Conservation (phyloP, 2,888 invertebrate species). For the Synergus laeviventris region DNA sequence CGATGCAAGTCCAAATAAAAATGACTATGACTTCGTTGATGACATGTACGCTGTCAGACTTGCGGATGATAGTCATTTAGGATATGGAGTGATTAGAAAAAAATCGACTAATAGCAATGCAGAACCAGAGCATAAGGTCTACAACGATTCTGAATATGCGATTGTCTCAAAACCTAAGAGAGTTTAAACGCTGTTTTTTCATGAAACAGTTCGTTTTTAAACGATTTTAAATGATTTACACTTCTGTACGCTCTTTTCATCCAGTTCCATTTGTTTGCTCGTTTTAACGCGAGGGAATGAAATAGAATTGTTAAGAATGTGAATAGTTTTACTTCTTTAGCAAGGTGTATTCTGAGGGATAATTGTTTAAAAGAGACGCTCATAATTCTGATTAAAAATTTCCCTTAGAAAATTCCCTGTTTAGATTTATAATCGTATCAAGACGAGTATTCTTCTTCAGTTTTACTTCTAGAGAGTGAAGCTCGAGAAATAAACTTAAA, state of each 20-base stretch:
- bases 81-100: slow-evolving; percentile 88
- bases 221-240: not conserved
- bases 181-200: slow-evolving; percentile 78
- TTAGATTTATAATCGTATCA: not conserved
- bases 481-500: slow-evolving; percentile 21
- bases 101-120: slow-evolving; percentile 65
- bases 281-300: not conserved
- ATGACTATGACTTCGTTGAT: slow-evolving; percentile 87
- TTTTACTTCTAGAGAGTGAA: not conserved
- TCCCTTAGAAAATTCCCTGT: slow-evolving; percentile 1
- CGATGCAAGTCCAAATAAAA: slow-evolving; percentile 77
- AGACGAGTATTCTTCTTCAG: slow-evolving; percentile 6
- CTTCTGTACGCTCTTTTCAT: not conserved
- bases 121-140: slow-evolving; percentile 82
- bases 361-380: not conserved
- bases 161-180: slow-evolving; percentile 90
- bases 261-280: not conserved
- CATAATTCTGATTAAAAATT: not conserved
- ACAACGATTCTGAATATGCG: slow-evolving; percentile 88
- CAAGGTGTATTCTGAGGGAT: not conserved
- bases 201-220: slow-evolving; percentile 21
- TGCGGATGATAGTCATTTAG: slow-evolving; percentile 88
- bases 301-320: not conserved
- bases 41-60: slow-evolving; percentile 83
- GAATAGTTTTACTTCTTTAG: not conserved